Base-by-base conservation (phyloP, 1,140 invertebrate genomes). In the Coptotermes formosanus region DNA sequence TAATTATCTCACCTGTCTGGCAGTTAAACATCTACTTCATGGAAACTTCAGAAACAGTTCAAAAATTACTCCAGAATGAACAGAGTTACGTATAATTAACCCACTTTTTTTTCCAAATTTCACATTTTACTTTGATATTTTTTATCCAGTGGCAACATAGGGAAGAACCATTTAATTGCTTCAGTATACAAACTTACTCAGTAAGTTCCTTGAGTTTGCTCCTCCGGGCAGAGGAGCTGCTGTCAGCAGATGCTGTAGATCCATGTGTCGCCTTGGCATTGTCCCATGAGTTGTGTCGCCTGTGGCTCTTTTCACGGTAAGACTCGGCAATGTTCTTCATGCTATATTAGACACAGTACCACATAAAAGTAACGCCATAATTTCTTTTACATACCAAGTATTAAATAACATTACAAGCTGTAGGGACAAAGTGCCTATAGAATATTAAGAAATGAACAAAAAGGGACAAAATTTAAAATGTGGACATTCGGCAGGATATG, bases 231-330 rank as follows among this genome's bases (percentile, higher is more conserved):
- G 83, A 52, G 55, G 83, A 84, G 48, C 9, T 45, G n/a, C 88
- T 90, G 83, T 89, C 89, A 82, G 88, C 87, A 19, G 89, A 87
- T 44, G 89, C 88, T 30, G 87, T 87, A 21, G 89, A 87, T 7
- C 89, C 88, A 19, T 86, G 87, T 9, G 88, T 87, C 81, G 84
- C 87, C 85, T 90, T 90, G 30, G 89, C 88, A 86, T 92, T 91
- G 86, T 92, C 91, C 91, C 91, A 91, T 0, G 91, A 92, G 86
- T 91, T 91, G 86, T 91, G 89, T 3, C 91, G 88, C n/a, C 90
- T 89, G 83, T 90, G 90, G 87, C 89, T 91, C 82, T 90, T 91
- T 59, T 91, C 91, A 82, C 89, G 90, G 86, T 92, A 91, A 1
- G 91, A 87, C 43, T 92, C 91, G 21, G 90, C 90, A 83, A 92